Conservation (phyloP, 2,888 invertebrate genomes). For the Noctua fimbriata region DNA sequence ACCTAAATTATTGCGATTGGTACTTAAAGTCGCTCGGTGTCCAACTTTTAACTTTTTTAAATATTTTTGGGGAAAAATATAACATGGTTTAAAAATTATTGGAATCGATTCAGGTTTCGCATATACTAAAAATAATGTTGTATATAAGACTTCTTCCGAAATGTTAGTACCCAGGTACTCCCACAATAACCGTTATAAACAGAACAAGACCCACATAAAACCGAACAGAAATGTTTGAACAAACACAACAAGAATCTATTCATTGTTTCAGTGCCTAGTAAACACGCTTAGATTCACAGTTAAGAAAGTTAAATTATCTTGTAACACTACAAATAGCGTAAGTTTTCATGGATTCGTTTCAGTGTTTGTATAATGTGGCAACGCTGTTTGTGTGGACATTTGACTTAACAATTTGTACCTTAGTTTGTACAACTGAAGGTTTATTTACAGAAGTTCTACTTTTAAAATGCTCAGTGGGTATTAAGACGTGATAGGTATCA, state of each 20-base stretch:
- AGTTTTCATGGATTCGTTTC: constrained; percentile 39
- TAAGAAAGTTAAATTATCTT: constrained; percentile 41
- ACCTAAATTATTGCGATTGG: too few species aligned
- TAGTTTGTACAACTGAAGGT: background rate
- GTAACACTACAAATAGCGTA: constrained; percentile 7
- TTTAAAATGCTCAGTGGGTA: background rate
- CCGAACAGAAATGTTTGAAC: constrained; percentile 33
- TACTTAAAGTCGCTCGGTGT: too few species aligned
- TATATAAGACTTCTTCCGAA: background rate
- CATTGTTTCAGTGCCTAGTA: constrained; percentile 30
- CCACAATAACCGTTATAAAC: constrained; percentile 19
- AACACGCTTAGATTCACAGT: constrained; percentile 31
- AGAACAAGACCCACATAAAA: constrained; percentile 31
- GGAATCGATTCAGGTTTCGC: too few species aligned
- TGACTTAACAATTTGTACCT: constrained; percentile 16
- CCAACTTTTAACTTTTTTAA: too few species aligned
- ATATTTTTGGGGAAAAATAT: too few species aligned
- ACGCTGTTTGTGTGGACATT: constrained; percentile 33
- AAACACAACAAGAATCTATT: constrained; percentile 37
- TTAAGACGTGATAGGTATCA: too few species aligned
- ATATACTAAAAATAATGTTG: too few species aligned
- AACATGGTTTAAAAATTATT: too few species aligned
- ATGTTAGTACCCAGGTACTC: constrained; percentile 4
- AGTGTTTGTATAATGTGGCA: constrained; percentile 26
- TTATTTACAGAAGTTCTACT: constrained; percentile 21